Evolutionary conservation across 2,113 vertebrate genomes (phyloP).

Genomic region (Cyprinodon variegatus): DNA sequence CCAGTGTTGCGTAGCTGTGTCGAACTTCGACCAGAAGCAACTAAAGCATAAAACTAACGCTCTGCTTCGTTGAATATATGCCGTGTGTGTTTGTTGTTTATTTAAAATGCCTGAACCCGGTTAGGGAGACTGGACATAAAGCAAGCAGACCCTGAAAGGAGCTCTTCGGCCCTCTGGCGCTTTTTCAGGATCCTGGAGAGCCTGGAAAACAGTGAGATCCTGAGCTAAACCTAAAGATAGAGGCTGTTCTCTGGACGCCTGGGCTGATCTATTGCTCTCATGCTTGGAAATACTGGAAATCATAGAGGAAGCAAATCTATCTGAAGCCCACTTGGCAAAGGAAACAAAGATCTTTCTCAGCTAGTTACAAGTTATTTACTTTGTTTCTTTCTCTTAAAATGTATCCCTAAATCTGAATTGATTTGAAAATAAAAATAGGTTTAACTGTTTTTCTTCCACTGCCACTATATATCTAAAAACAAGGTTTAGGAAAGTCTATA

Average conservation of each 20-base stretch:
- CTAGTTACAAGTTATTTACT: background rate
- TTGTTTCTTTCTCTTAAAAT: background rate
- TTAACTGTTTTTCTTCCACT: background rate
- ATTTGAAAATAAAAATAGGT: background rate
- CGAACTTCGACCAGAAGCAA: constrained; percentile 1
- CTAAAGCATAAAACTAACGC: background rate
- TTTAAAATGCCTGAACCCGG: background rate
- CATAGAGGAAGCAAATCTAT: background rate
- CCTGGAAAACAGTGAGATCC: constrained; percentile 1
- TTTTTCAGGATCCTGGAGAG: background rate
- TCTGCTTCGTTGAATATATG: background rate
- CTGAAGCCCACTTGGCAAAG: background rate
- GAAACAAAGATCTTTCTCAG: background rate
- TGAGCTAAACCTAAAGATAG: background rate
- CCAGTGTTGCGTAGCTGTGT: constrained; percentile 59
- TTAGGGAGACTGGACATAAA: background rate
- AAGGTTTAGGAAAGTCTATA: no score
- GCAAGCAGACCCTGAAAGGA: accelerated
- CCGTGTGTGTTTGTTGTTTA: no score
- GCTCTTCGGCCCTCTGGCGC: background rate
- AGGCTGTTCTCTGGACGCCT: background rate
- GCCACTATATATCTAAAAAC: no score
- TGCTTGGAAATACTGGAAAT: background rate
- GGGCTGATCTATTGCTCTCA: background rate
- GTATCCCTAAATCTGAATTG: background rate